Percentiles rank a stretch among this genome's conserved stretches.
phyloP scores from a whole-genome alignment of 2,113 vertebrate species.

The Scalopus aquaticus region DNA sequence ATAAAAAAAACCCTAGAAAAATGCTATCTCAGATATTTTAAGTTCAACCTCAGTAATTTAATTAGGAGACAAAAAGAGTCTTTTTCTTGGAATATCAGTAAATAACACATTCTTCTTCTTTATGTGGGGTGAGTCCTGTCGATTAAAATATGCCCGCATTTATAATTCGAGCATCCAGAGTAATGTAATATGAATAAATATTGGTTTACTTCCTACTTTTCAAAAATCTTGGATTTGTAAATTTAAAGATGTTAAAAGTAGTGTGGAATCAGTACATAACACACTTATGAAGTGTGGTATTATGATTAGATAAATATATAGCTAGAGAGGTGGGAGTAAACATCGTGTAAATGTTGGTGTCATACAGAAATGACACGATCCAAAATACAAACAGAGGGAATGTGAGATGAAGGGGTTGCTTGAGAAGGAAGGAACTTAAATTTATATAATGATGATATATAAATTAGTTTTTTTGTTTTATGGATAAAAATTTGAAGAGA shows the following conservation, averaged over 20 bases:
- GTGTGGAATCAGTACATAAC: neutral
- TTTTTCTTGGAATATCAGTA: neutral
- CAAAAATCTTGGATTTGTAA: neutral
- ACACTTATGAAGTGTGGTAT: too few species aligned
- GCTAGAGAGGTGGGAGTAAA: neutral
- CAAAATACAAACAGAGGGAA: neutral
- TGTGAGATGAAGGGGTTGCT: neutral
- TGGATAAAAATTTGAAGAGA: slow-evolving; percentile 19
- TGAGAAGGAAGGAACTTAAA: neutral
- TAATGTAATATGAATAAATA: neutral
- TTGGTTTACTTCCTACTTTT: neutral
- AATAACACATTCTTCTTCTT: neutral
- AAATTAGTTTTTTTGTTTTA: neutral
- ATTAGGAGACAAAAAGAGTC: neutral
- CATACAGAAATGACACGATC: neutral
- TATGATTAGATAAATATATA: neutral
- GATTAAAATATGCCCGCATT: neutral
- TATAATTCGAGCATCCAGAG: neutral
- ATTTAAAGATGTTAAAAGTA: neutral
- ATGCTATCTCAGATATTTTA: neutral
- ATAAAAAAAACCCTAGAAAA: neutral
- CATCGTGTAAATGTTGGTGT: neutral
- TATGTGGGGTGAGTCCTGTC: neutral
- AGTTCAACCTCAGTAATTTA: neutral
- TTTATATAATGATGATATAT: neutral